Base-by-base conservation (phyloP, 2,888 invertebrate genomes). In the Mimas tiliae region DNA sequence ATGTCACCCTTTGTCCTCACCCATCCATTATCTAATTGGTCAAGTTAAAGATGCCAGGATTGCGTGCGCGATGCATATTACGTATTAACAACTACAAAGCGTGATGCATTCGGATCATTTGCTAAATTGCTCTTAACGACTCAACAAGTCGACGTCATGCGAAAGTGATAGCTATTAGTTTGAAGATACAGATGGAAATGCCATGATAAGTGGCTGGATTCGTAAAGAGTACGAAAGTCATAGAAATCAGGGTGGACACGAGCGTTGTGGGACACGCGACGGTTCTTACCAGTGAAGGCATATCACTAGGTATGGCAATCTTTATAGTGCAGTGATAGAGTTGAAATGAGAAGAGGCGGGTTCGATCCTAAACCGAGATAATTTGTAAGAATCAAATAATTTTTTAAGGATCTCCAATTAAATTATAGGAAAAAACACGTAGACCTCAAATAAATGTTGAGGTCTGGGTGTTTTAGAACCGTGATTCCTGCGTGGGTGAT, bases 41-140 rank as follows among this genome's bases (percentile, higher is more conserved):
- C 58, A 58, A 58, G 58, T 58, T 38, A 58, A 58, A 42, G 58
- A 58, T 58, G 42, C 58, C 58, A 42, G 38, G 58, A 58, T 58
- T 58, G 42, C 58, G 58, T 58, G 58, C 38, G 38, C 58, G 12
- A 6, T 58, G 19, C 58, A 58, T 38, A 58, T 58, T 58, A 58
- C 58, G 34, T 45, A 53, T 64, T 47, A 53, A 58, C 47, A 34
- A 65, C 21, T 45, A 53, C 48, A 58, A 48, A 65, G 58, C 65
- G 48, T 58, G 55, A 58, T 65, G 58, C 65, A 47, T 65, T 65
- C 58, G 55, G 47, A 65, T 48, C 55, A 65, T 65, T 65, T 58
- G 65, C 65, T 65, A 65, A 65, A 65, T 65, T 65, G 58, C 55
- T 65, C 58, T 58, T 65, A 65, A 65, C 65, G 65, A 58, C 45